Evolutionary conservation across 2,888 invertebrate genomes (phyloP).

Genomic region (Auanema freiburgensis): DNA sequence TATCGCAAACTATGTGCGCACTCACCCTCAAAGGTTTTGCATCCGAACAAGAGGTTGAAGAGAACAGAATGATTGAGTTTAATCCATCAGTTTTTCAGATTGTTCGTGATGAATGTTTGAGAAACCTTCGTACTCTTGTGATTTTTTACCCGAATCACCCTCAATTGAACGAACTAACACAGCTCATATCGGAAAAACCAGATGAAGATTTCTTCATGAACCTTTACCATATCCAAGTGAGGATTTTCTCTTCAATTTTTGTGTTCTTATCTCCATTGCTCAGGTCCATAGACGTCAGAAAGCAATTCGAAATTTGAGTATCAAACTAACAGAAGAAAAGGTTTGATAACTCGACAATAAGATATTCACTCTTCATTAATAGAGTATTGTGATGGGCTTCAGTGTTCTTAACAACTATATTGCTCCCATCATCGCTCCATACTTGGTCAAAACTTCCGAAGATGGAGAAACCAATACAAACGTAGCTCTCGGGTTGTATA

Average conservation of each 20-base stretch:
- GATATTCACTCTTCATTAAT: not conserved
- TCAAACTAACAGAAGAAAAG: conserved; percentile 60
- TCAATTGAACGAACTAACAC: conserved; percentile 62
- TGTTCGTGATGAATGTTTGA: conserved; percentile 79
- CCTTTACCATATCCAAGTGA: conserved; percentile 74
- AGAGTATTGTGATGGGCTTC: conserved; percentile 26
- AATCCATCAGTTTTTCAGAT: conserved; percentile 69
- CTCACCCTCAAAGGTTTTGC: no score
- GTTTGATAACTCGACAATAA: no score
- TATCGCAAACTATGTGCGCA: no score
- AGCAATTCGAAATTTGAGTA: conserved; percentile 75
- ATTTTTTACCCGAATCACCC: conserved; percentile 60
- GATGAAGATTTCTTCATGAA: conserved; percentile 89
- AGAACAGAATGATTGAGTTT: no score
- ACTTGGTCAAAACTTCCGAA: conserved; percentile 76
- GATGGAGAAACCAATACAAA: conserved; percentile 73
- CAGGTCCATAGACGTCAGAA: conserved; percentile 82
- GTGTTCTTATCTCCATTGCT: conserved; percentile 46
- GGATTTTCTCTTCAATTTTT: not conserved
- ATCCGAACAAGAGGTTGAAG: no score
- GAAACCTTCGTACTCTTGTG: conserved; percentile 76
- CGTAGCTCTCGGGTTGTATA: not conserved
- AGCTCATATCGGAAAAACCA: conserved; percentile 41
- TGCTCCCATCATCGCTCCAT: conserved; percentile 80
- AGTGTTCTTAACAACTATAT: conserved; percentile 80